Conservation (phyloP, 2,113 vertebrate genomes). For the Parus major region DNA sequence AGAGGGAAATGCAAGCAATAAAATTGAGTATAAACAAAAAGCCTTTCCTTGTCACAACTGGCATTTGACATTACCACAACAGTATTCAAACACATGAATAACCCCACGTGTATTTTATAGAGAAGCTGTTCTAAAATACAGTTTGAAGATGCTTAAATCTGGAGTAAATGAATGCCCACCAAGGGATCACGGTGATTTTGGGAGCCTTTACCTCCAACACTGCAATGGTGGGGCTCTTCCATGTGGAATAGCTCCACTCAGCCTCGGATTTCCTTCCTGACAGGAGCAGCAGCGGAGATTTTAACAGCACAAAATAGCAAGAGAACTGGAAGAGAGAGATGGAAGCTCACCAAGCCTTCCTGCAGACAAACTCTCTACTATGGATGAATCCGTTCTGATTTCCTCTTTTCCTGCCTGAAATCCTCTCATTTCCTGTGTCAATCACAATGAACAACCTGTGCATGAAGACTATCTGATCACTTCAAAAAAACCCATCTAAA, state of each 20-base stretch:
- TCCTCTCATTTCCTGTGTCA: too few relatives aligned
- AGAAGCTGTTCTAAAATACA: neutral
- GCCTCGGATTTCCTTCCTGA: too few relatives aligned
- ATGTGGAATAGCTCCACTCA: too few relatives aligned
- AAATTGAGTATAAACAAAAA: neutral
- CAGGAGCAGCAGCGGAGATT: neutral
- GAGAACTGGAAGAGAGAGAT: neutral
- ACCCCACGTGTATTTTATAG: neutral
- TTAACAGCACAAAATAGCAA: neutral
- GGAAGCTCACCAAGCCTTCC: neutral
- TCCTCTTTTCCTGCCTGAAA: neutral
- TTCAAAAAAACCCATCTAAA: neutral
- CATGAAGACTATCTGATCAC: neutral
- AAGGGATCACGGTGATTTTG: neutral
- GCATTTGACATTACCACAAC: neutral
- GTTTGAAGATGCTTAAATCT: neutral
- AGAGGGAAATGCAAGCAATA: neutral
- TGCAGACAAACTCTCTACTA: neutral
- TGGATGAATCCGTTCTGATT: neutral
- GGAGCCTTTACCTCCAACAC: neutral
- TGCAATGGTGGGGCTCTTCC: neutral
- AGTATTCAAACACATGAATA: neutral
- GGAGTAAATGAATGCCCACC: neutral
- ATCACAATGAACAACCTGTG: neutral
- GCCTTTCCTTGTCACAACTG: neutral